Percentiles rank a stretch among this genome's conserved stretches.
These are phyloP conservation scores for Scaptodrosophila latifasciaeformis DNA, from an alignment of 2,888 invertebrate genomes.

Conservation along the genomic window DNA sequence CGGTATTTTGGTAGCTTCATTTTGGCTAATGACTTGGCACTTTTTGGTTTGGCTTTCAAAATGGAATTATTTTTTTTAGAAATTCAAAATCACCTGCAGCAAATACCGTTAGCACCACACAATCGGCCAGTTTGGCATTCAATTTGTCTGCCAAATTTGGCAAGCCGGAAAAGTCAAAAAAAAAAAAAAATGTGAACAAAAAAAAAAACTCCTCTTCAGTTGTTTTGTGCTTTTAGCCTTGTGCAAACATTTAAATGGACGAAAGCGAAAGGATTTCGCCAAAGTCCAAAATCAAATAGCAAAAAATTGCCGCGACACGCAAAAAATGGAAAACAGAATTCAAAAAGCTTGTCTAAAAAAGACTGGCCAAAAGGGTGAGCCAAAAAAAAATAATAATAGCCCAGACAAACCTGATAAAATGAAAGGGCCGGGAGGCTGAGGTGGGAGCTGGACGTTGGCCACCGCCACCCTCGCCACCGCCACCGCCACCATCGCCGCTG, in stretches of 20 bases:
- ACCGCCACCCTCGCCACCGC: not conserved
- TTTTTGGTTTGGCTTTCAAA: too few species aligned
- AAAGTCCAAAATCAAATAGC: constrained; percentile 64
- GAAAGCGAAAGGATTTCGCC: constrained; percentile 75
- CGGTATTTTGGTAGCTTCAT: too few species aligned
- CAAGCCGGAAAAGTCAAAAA: too few species aligned
- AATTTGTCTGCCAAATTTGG: too few species aligned
- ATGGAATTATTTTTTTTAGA: too few species aligned
- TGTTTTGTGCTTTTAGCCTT: constrained; percentile 37
- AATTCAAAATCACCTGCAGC: too few species aligned
- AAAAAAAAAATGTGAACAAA: too few species aligned
- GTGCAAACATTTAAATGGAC: constrained; percentile 70
- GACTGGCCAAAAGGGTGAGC: constrained; percentile 1
- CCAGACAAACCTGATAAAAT: constrained; percentile 36
- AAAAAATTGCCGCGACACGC: constrained; percentile 40
- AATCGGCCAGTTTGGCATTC: too few species aligned
- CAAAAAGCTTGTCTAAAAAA: constrained; percentile 17
- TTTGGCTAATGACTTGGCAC: too few species aligned
- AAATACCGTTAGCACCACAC: too few species aligned
- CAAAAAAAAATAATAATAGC: constrained; percentile 1
- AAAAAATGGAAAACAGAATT: constrained; percentile 17
- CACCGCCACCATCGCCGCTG: constrained; percentile 1
- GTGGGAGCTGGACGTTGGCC: not conserved
- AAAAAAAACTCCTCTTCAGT: not conserved
- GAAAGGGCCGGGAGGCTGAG: not conserved